These are phyloP conservation scores for Euwallacea fornicatus DNA, from an alignment of 1,140 invertebrate genomes.

Conservation along the genomic window DNA sequence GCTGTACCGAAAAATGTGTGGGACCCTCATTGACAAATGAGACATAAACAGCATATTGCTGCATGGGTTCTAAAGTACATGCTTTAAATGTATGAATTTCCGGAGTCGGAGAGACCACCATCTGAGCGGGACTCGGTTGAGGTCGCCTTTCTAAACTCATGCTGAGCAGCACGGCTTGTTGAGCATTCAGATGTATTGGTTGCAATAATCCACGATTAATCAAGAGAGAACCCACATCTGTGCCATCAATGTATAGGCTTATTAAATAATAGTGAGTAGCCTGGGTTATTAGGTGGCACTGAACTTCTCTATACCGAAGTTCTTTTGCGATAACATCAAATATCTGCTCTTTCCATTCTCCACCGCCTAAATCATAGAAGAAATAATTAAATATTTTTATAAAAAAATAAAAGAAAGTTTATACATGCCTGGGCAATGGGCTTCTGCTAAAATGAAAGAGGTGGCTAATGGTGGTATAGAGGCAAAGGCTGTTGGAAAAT, in stretches of 20 bases:
- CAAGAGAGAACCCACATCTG: slow-evolving; percentile 37
- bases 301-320: slow-evolving; percentile 43
- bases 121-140: slow-evolving; percentile 22
- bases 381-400: background rate
- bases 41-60: slow-evolving; percentile 67
- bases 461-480: slow-evolving; percentile 58
- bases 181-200: slow-evolving; percentile 42
- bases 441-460: slow-evolving; percentile 61
- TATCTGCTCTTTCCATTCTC: slow-evolving; percentile 44
- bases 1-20: slow-evolving; percentile 70
- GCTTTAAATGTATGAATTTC: slow-evolving; percentile 46
- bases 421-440: slow-evolving; percentile 35
- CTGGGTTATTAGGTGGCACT: slow-evolving; percentile 41
- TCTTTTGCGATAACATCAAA: slow-evolving; percentile 45
- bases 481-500: slow-evolving; percentile 56
- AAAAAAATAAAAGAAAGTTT: background rate
- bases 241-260: slow-evolving; percentile 37
- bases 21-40: slow-evolving; percentile 77
- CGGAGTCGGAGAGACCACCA: slow-evolving; percentile 9
- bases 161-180: slow-evolving; percentile 44
- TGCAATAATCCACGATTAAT: slow-evolving; percentile 41
- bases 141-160: slow-evolving; percentile 38
- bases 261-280: slow-evolving; percentile 42
- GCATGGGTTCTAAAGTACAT: slow-evolving; percentile 50
- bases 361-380: slow-evolving; percentile 19